Conservation (phyloP, 1,140 invertebrate species). For the Colletes gigas region DNA sequence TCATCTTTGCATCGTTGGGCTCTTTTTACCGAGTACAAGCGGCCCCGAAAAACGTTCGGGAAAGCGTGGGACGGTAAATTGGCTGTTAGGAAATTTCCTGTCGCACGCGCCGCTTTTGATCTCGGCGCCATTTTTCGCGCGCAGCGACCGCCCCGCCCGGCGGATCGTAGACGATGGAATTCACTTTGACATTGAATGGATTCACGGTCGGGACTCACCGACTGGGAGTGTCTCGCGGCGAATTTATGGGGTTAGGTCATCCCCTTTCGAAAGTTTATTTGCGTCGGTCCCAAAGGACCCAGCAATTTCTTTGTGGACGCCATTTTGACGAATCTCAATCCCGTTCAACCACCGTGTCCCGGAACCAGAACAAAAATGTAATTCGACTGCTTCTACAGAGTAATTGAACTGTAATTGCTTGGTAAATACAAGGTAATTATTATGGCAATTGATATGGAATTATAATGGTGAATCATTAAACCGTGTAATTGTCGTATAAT, state of each 20-base stretch:
- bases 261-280: conserved; percentile 64
- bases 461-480: no score
- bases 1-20: not conserved
- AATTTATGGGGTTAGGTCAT: conserved; percentile 73
- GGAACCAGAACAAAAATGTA: not conserved
- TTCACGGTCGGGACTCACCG: conserved; percentile 66
- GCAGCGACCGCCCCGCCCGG: not conserved
- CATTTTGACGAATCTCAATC: not conserved
- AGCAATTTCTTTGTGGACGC: conserved; percentile 26
- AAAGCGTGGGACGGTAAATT: conserved; percentile 47
- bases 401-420: no score
- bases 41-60: not conserved
- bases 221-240: conserved; percentile 70
- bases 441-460: no score
- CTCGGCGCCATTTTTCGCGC: conserved; percentile 33
- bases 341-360: not conserved
- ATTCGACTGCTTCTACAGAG: no score
- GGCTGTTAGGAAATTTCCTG: conserved; percentile 38
- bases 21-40: not conserved
- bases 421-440: no score
- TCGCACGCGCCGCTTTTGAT: conserved; percentile 33
- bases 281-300: conserved; percentile 30
- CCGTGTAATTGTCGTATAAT: no score
- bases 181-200: conserved; percentile 70
- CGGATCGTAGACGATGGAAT: conserved; percentile 54